Conservation (phyloP, 2,113 vertebrate species). For the Gnathonemus longibarbis region DNA sequence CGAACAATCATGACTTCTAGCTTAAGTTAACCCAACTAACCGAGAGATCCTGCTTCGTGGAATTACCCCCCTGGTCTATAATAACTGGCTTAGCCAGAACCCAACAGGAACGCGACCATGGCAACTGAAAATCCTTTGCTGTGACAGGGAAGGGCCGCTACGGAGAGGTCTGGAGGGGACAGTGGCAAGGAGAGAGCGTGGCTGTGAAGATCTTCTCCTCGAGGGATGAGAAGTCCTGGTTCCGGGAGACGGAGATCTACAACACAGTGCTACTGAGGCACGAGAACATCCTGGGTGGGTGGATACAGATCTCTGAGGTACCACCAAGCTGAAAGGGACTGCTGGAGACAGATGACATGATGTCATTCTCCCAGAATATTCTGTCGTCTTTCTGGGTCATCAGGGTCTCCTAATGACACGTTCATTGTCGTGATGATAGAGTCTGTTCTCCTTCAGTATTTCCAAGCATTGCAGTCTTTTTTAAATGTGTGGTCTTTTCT, state of each 20-base stretch:
- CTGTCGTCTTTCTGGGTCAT: neutral
- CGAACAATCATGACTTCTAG: neutral
- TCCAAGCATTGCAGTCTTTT: neutral
- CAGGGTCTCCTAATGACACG: neutral
- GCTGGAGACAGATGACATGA: neutral
- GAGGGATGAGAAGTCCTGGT: conserved; percentile 98
- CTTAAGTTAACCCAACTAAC: neutral
- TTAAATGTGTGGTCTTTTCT: neutral
- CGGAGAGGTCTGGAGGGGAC: conserved; percentile 93
- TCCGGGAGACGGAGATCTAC: conserved; percentile 95
- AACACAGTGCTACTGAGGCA: conserved; percentile 95
- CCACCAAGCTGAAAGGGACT: neutral
- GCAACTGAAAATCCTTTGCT: neutral
- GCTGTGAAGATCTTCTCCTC: conserved; percentile 99
- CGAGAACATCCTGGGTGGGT: conserved; percentile 89
- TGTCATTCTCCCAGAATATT: neutral
- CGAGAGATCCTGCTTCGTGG: neutral
- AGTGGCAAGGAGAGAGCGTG: conserved; percentile 95
- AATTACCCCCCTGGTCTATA: neutral
- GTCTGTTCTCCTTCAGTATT: neutral
- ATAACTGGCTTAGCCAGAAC: neutral
- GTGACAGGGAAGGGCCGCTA: conserved; percentile 89
- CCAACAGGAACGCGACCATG: neutral
- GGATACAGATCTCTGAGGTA: neutral
- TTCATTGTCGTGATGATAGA: neutral